Evolutionary conservation across 2,113 vertebrate genomes (phyloP), one percentile per base, ranked within the genome.

Genomic region (Engraulis encrasicolus): DNA sequence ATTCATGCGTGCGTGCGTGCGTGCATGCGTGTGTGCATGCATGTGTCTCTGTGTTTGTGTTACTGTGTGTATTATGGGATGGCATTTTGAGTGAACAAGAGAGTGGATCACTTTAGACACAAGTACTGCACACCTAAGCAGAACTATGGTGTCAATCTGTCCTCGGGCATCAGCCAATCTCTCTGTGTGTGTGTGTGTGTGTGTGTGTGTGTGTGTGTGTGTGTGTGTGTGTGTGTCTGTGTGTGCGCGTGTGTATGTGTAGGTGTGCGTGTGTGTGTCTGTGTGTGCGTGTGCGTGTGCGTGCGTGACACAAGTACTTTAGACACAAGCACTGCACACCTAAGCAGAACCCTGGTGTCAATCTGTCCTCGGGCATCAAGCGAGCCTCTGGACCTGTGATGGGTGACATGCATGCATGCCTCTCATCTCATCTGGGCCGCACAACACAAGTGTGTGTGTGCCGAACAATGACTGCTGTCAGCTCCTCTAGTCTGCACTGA

Each of bases 111-210:
- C n/a, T 31, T 71, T 34, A 15, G 14, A 74, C 66, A 74, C 66
- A 74, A 74, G 27, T 23, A 15, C 27, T 74, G 66, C 66, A 74
- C 66, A 74, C 66, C 66, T 74, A 74, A 74, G 66, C 66, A 74
- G 31, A 74, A 74, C 66, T 15, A 17, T 27, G 11, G 27, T 5
- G 66, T 31, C 66, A 74, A 74, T 74, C 66, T 74, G 27, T 74
- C 66, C 66, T 31, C 66, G 18, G 66, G 58, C 58, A 11, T n/a
- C 1, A 9, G 15, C 58, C n/a, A n/a, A n/a, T n/a, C n/a, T n/a
- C n/a, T n/a, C n/a, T n/a, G n/a, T n/a, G n/a, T n/a, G n/a, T n/a
- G n/a, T n/a, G n/a, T n/a, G n/a, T n/a, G n/a, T n/a, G n/a, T n/a
- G n/a, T n/a, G n/a, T n/a, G n/a, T n/a, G n/a, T n/a, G n/a, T n/a